phyloP scores from a whole-genome alignment of 37 sponge, comb jelly and placozoan species.

The Beroe ovata region DNA sequence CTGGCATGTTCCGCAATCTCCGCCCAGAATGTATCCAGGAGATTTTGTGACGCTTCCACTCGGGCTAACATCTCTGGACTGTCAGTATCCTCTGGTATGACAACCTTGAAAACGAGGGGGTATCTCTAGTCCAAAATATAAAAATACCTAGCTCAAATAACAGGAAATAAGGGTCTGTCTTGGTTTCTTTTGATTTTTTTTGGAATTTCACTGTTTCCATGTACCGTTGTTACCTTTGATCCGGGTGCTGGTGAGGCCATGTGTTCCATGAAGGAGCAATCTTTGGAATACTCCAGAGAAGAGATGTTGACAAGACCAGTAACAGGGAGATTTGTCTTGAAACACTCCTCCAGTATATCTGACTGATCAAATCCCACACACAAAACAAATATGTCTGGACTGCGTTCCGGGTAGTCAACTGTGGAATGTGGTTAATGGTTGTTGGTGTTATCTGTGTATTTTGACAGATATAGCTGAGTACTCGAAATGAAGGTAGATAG shows the following conservation, averaged over 20 bases:
- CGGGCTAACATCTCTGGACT: background rate
- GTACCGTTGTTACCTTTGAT: constrained; percentile 58
- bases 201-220: too few relatives aligned
- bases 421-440: too few relatives aligned
- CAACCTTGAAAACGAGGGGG: background rate
- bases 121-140: too few relatives aligned
- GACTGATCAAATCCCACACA: constrained; percentile 55
- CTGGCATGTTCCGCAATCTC: constrained; percentile 14
- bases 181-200: too few relatives aligned
- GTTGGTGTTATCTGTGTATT: too few relatives aligned
- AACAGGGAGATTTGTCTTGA: constrained; percentile 24
- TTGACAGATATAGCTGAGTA: too few relatives aligned
- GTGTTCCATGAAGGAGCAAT: constrained; percentile 38
- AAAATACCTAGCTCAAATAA: too few relatives aligned
- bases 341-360: constrained; percentile 27
- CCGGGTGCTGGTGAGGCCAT: background rate
- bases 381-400: constrained; percentile 40
- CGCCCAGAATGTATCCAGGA: constrained; percentile 42
- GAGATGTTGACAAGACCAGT: background rate
- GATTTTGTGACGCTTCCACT: constrained; percentile 7
- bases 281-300: constrained; percentile 6
- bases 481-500: too few relatives aligned
- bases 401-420: constrained; percentile 47
- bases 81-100: background rate
- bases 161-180: too few relatives aligned